Base-by-base conservation (phyloP, 1,140 invertebrate species). In the Drosophila orena region DNA sequence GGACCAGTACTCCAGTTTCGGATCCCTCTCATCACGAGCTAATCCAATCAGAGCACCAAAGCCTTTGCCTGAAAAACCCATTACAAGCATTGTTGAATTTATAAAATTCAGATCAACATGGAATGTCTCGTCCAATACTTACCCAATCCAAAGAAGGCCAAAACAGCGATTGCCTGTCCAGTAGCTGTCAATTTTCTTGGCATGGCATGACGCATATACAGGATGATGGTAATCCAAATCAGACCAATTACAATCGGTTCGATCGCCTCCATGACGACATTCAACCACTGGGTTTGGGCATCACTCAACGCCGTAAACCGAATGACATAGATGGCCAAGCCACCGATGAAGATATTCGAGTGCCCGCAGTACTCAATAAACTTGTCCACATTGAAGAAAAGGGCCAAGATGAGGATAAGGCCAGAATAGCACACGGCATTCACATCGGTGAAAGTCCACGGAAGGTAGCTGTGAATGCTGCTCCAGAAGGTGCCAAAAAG, bases 311-410 rank as follows among this genome's bases (percentile, higher is more conserved):
- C 95, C 37, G 95, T 94, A 80, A 96, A 97, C 60, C 95, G 93
- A 34, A 97, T 92, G 43, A 96, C 96, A 91, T 97, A 97, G 76
- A 96, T 94, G 3, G 95, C 95, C 78, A 97, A 96, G 20, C 96
- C 96, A 42, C 94, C 93, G 73, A 97, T 97, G 65, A 97, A 94
- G 54, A 97, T 93, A 91, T 97, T 97, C 66, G 96, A 96, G 91
- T 97, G 96, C 3, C 97, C 97, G 53, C 96, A 95, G 91, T 96
- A 97, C 91, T 97, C 96, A 2, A 98, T 96, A 27, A 98, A 94
- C 76, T 94, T 94, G 77, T 97, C 96, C 1, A 96, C 96, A 92
- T 95, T 96, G 93, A 91, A 97, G 95, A 46, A 96, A 92, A 61
- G 96, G 91, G 46, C 96, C 95, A 24, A 95, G 94, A 70, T 96